A percentile compares a stretch with the other conserved stretches of the same genome.
Evolutionary conservation across 2,888 invertebrate species (phyloP).

Genomic region (Lasioglossum villosulum): DNA sequence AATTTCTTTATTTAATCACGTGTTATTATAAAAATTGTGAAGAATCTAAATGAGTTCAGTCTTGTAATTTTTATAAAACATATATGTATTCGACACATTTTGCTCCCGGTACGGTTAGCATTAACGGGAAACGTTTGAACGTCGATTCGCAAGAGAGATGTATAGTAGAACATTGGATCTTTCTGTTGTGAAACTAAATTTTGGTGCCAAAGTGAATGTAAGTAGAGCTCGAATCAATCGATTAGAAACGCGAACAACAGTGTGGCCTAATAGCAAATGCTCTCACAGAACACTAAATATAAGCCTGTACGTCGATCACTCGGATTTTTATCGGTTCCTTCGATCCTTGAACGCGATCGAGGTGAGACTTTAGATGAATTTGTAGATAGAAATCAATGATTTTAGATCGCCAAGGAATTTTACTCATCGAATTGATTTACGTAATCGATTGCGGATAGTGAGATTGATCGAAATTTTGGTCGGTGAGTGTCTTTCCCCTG

Average conservation of each 20-base stretch:
- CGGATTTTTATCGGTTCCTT: not conserved
- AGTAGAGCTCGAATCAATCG: conserved; percentile 3
- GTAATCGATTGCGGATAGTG: not conserved
- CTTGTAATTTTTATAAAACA: no score
- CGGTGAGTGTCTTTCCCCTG: not conserved
- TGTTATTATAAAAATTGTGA: no score
- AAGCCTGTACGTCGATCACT: not conserved
- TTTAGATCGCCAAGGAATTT: conserved; percentile 25
- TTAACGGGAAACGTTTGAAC: not conserved
- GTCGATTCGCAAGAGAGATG: not conserved
- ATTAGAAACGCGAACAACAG: conserved; percentile 2
- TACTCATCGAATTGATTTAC: not conserved
- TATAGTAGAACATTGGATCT: not conserved
- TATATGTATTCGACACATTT: no score
- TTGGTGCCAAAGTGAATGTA: conserved; percentile 25
- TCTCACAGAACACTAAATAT: not conserved
- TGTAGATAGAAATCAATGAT: not conserved
- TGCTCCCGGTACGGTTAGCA: no score
- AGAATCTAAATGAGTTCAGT: no score
- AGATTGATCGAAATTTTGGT: not conserved
- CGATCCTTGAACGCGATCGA: not conserved
- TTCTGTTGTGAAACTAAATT: not conserved
- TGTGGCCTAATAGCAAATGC: conserved; percentile 39
- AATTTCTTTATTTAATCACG: no score
- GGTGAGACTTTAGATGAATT: not conserved